Conservation (phyloP, 2,797 vertebrate genomes). For the Acrossocheilus wenchowensis region DNA sequence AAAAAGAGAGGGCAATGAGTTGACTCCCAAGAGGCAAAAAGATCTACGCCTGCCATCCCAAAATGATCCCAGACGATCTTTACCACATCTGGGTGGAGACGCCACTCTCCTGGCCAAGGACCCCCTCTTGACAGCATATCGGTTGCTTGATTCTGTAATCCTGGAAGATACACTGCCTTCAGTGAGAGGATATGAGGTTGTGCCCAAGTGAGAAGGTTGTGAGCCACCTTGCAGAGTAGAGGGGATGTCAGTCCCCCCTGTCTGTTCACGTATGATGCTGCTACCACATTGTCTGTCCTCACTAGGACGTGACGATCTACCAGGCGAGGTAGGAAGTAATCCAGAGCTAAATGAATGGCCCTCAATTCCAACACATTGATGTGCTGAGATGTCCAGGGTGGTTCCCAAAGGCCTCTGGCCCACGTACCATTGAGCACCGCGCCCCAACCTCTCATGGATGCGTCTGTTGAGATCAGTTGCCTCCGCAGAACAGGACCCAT, state of each 20-base stretch:
- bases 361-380: not conserved
- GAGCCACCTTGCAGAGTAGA: not conserved
- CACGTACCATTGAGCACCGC: not conserved
- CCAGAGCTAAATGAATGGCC: no score
- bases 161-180: not conserved
- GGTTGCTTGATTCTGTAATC: not conserved
- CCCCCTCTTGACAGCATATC: not conserved
- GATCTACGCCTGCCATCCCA: not conserved
- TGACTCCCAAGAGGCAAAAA: not conserved
- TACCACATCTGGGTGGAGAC: not conserved
- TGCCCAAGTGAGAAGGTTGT: not conserved
- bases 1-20: not conserved
- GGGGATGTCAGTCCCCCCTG: no score
- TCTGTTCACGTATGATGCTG: no score
- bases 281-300: no score
- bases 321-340: no score
- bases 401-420: no score
- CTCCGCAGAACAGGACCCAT: no score
- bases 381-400: not conserved
- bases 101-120: not conserved
- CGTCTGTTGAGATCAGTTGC: not conserved
- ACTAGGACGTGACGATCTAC: no score
- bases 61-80: not conserved
- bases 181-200: not conserved
- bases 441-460: not conserved